Base-by-base conservation (phyloP, 2,113 vertebrate genomes). In the Microtus montanus region DNA sequence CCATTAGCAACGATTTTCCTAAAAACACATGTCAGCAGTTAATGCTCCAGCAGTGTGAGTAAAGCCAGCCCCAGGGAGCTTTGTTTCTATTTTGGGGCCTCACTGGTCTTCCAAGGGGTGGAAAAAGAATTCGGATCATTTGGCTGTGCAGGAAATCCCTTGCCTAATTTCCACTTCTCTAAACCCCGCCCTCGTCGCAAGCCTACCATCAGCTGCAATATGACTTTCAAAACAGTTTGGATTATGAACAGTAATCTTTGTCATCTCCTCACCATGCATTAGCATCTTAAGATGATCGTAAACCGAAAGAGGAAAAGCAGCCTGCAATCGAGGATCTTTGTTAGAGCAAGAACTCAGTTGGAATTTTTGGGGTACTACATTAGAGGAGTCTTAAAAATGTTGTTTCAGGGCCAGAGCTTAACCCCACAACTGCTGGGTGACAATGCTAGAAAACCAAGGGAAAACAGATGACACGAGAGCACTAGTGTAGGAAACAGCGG, bases 51-150 rank as follows among this genome's bases (percentile, higher is more conserved):
- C 74, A 73, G 73, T 35, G 20, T 93, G 95, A 96, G 90, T 0
- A 74, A 94, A 93, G 96, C 93, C 97, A 96, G 95, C 90, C 88
- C 94, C 19, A 5, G 90, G 91, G 96, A 95, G 88, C 47, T 86
- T 94, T 78, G 80, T 78, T 96, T 94, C 96, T 97, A 97, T 97
- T 96, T 93, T 88, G 94, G 86, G 93, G 93, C 82, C 87, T 96
- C 58, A 22, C 38, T 92, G 77, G 89, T 73, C 82, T 96, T 96
- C 86, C 74, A 92, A 87, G 54, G 58, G 87, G 92, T 83, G 68
- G 80, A 73, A 95, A 93, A 96, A 90, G 87, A 87, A 95, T 85
- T 66, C 15, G 20, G 71, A 88, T 91, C 74, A 28, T 71, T 93
- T 88, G 68, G 49, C 66, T 92, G 58, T 90, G 70, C 77, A 96